phyloP scores from a whole-genome alignment of 2,888 invertebrate species.

The Vesta saturnalis region DNA sequence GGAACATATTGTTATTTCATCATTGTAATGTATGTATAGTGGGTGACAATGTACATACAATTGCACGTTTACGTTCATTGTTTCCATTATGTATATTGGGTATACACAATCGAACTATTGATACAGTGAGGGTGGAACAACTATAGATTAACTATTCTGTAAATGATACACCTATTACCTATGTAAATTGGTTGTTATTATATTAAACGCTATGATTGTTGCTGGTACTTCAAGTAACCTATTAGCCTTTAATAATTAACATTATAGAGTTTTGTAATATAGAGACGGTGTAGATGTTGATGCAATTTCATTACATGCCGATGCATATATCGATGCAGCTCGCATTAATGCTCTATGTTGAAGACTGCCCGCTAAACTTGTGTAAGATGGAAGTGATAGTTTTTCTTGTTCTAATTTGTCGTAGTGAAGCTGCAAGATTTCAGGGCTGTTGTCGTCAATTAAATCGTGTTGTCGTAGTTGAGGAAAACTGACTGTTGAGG shows the following conservation, averaged over 20 bases:
- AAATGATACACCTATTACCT: constrained; percentile 61
- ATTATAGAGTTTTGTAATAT: constrained; percentile 29
- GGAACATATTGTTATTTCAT: constrained; percentile 55
- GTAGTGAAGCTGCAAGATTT: constrained; percentile 25
- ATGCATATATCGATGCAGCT: constrained; percentile 56
- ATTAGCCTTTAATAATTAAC: constrained; percentile 6
- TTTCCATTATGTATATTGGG: constrained; percentile 57
- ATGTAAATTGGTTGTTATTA: constrained; percentile 60
- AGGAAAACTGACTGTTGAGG: not conserved
- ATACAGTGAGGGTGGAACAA: constrained; percentile 59
- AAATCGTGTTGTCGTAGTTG: constrained; percentile 14
- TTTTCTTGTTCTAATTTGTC: constrained; percentile 30
- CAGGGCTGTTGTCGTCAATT: not conserved
- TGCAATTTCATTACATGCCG: constrained; percentile 32
- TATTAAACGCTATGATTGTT: constrained; percentile 40
- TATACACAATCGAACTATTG: constrained; percentile 59
- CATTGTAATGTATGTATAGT: constrained; percentile 58
- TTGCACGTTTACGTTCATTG: constrained; percentile 59
- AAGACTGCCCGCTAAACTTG: constrained; percentile 52
- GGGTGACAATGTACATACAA: constrained; percentile 58
- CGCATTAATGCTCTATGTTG: constrained; percentile 54
- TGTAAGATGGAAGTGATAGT: constrained; percentile 54
- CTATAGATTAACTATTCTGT: constrained; percentile 61
- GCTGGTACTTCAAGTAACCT: not conserved
- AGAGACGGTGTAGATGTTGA: constrained; percentile 26